Conservation (phyloP, 2,888 invertebrate species). For the Octonoba sinensis region DNA sequence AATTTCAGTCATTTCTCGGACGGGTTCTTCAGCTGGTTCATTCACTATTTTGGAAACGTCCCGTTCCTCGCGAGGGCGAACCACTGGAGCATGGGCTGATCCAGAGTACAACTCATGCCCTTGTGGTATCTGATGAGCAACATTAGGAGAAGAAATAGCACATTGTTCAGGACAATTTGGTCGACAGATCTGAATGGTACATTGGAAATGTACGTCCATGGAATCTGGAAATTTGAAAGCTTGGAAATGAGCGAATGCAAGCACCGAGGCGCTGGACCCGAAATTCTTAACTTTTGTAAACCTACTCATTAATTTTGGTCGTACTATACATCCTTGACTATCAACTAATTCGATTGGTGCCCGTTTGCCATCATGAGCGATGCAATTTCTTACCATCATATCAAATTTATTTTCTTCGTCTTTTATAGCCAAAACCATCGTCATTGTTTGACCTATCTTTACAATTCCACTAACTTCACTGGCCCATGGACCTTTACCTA, state of each 20-base stretch:
- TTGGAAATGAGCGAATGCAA: constrained; percentile 93
- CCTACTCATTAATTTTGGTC: constrained; percentile 92
- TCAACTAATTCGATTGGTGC: constrained; percentile 94
- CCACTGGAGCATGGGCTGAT: constrained; percentile 38
- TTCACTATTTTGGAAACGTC: constrained; percentile 45
- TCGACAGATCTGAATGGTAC: constrained; percentile 93
- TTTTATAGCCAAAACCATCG: constrained; percentile 94
- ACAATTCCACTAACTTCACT: constrained; percentile 94
- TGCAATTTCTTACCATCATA: constrained; percentile 93
- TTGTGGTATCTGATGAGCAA: constrained; percentile 37
- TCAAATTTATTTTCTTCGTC: constrained; percentile 95
- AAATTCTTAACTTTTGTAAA: constrained; percentile 96
- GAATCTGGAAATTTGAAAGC: constrained; percentile 96
- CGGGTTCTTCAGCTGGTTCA: constrained; percentile 9
- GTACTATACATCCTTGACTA: constrained; percentile 90
- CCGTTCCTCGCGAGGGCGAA: constrained; percentile 66
- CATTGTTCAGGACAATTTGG: constrained; percentile 95
- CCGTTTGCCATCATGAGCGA: constrained; percentile 93
- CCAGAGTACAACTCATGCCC: constrained; percentile 43
- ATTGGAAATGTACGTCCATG: constrained; percentile 96
- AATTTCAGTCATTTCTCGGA: constrained; percentile 65
- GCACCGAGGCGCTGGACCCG: constrained; percentile 90
- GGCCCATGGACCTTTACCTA: constrained; percentile 82
- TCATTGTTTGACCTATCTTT: constrained; percentile 96
- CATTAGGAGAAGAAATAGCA: constrained; percentile 72